Evolutionary conservation across 35 echinoderm and acorn worm species (phyloP), one percentile per base, ranked within the genome.

Genomic region (Anneissia japonica): DNA sequence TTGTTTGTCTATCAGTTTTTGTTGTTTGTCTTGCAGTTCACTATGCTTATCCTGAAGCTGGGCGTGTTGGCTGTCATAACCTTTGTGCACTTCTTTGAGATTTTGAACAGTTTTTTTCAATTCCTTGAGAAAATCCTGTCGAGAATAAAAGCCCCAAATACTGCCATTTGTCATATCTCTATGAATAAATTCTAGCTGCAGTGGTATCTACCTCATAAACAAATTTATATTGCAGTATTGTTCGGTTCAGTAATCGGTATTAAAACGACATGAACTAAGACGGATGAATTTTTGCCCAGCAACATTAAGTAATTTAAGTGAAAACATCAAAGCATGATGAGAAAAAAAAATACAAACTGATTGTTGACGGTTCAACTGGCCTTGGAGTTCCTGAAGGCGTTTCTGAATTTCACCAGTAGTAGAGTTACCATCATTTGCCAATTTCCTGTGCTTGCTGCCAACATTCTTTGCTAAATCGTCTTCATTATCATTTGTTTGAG

Each of bases 291-390:
- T 81, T 29, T 21, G 31, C 31, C 26, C 31, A 23, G 36, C 32
- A 36, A 21, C 36, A 34, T 81, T 30, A 81, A 29, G 36, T 81
- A 26, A 14, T 38, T 82, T 76, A n/a, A 64, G n/a, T 64, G n/a
- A 64, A 64, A 64, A 64, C 12, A 13, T n/a, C 51, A 64, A 64
- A 13, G 51, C 51, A n/a, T n/a, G n/a, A n/a, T 13, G n/a, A 64
- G 51, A 64, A 12, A 64, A 13, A 12, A 13, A 13, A 64, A 13
- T n/a, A 64, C 12, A 64, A 39, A 89, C 90, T 0, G 89, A 83
- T 45, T 96, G 90, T 32, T 96, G 87, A 35, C 83, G 30, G 9
- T 13, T 32, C 35, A 96, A 36, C 83, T 92, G 90, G 45, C 80
- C 31, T 36, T 89, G 86, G 4, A 96, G 77, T 34, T 92, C 86